These are phyloP conservation scores for Typhlomys cinereus DNA, from an alignment of 2,113 vertebrate genomes.

Conservation along the genomic window DNA sequence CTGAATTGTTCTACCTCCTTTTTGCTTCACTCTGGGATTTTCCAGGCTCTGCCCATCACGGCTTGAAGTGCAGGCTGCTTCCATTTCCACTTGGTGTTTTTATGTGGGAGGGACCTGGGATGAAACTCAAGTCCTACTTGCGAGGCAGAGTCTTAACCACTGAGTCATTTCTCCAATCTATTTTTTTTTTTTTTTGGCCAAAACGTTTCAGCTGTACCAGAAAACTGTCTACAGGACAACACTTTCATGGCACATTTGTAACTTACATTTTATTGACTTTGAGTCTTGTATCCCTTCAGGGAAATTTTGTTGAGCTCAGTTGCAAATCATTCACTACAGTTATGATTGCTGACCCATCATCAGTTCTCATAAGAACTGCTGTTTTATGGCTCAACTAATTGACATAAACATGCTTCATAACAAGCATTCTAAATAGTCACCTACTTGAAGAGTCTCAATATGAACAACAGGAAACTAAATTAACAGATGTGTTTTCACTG, in stretches of 20 bases:
- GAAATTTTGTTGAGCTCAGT: slow-evolving; percentile 45
- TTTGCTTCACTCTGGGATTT: too few species aligned
- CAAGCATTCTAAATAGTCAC: slow-evolving; percentile 33
- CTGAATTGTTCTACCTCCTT: too few species aligned
- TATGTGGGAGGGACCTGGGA: too few species aligned
- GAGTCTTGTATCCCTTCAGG: not conserved
- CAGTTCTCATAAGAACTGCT: slow-evolving; percentile 58
- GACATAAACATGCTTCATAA: slow-evolving; percentile 52
- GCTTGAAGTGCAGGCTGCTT: too few species aligned
- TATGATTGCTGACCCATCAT: slow-evolving; percentile 35
- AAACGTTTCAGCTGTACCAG: not conserved
- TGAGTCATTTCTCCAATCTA: too few species aligned
- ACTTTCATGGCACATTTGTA: not conserved
- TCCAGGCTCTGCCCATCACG: too few species aligned
- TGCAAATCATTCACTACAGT: not conserved
- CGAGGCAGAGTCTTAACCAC: too few species aligned
- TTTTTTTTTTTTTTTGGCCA: too few species aligned
- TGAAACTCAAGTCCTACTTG: too few species aligned
- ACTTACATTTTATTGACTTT: slow-evolving; percentile 22
- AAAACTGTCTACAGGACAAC: not conserved
- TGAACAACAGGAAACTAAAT: slow-evolving; percentile 22
- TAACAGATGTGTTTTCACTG: not conserved
- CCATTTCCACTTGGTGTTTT: too few species aligned
- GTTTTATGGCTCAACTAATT: slow-evolving; percentile 63
- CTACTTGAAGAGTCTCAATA: not conserved